phyloP scores from a whole-genome alignment of 2,113 vertebrate genomes.

The Zapus hudsonius region DNA sequence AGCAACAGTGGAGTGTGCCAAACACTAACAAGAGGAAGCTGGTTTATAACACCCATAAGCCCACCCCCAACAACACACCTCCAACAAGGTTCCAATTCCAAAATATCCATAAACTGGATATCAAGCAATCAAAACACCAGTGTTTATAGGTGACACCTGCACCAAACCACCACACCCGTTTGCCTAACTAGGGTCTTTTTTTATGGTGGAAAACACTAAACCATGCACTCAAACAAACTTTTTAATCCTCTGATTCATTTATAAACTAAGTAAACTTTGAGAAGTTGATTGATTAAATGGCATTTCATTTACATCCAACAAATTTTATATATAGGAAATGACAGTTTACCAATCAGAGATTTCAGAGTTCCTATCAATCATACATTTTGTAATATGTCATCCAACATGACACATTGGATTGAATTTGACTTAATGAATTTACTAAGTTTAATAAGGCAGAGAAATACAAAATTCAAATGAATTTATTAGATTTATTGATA shows the following conservation, averaged over 20 bases:
- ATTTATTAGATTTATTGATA: not conserved
- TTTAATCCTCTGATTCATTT: not conserved
- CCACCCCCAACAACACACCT: no score
- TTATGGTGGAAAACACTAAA: not conserved
- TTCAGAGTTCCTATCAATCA: slow-evolving; percentile 26
- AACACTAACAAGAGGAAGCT: no score
- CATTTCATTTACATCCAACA: not conserved
- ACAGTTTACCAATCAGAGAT: not conserved
- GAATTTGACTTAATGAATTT: not conserved
- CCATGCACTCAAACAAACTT: not conserved
- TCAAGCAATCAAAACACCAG: no score
- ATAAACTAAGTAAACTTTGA: not conserved
- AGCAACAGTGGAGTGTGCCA: no score
- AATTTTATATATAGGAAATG: not conserved
- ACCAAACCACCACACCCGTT: not conserved
- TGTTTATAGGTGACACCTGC: no score
- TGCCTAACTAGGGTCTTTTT: not conserved
- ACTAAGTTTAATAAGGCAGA: not conserved
- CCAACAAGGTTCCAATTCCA: no score
- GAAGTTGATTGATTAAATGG: slow-evolving; percentile 13
- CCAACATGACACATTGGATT: slow-evolving; percentile 25
- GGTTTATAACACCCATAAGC: no score
- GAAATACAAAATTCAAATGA: not conserved
- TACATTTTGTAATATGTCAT: not conserved
- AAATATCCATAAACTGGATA: no score